These are phyloP conservation scores for Drosophila lacicola DNA, from an alignment of 2,888 invertebrate genomes.

Conservation along the genomic window DNA sequence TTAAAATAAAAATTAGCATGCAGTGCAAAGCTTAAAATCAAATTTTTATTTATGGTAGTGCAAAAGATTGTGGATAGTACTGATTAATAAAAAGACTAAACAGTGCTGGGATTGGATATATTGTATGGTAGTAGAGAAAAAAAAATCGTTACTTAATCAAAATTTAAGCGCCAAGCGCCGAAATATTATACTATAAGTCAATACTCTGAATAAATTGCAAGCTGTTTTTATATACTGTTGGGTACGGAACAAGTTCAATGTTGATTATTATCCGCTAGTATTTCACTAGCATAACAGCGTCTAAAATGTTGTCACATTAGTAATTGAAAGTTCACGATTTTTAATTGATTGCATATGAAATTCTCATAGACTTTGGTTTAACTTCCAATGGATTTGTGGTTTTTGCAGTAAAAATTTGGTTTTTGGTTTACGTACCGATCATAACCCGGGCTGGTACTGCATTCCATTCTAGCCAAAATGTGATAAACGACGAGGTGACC, in stretches of 20 bases:
- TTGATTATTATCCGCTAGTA: neutral
- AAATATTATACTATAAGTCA: neutral
- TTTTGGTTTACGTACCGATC: slow-evolving; percentile 91
- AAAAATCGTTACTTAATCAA: neutral
- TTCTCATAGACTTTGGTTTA: neutral
- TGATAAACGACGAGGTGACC: slow-evolving; percentile 98
- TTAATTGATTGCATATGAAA: neutral
- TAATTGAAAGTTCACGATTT: neutral
- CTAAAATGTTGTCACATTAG: neutral
- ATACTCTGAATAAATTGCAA: slow-evolving; percentile 4
- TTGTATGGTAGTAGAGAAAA: neutral
- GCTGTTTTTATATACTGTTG: neutral
- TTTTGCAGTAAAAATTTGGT: slow-evolving; percentile 14
- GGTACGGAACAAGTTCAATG: neutral
- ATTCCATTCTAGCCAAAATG: slow-evolving; percentile 99
- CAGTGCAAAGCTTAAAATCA: neutral
- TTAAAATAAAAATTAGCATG: neutral
- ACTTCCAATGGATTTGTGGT: neutral
- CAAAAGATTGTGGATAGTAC: neutral
- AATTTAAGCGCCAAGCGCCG: neutral
- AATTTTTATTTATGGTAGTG: neutral
- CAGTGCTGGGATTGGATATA: neutral
- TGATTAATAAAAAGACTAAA: neutral
- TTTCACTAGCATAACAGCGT: slow-evolving; percentile 2
- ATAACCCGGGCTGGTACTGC: slow-evolving; percentile 98